Percentiles rank a stretch among this genome's conserved stretches.
phyloP scores from a whole-genome alignment of 2,888 invertebrate species.

The Caenorhabditis wallacei region DNA sequence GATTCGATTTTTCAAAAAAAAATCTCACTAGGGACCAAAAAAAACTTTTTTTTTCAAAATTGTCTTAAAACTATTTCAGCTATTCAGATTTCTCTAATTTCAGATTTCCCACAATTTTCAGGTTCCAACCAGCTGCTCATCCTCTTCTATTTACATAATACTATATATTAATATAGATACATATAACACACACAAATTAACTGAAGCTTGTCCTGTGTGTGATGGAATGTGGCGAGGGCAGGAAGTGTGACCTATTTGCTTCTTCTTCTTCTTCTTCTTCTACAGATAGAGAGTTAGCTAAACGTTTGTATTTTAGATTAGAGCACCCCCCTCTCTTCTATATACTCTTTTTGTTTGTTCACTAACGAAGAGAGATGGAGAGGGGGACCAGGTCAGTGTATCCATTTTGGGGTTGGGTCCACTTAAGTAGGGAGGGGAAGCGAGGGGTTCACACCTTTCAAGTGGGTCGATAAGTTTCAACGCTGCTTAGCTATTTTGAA shows the following conservation, averaged over 20 bases:
- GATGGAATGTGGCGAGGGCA: conserved; percentile 4
- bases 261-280: not conserved
- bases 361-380: not conserved
- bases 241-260: conserved; percentile 64
- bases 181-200: conserved; percentile 14
- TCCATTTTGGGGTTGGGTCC: conserved; percentile 2
- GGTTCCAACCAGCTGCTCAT: no score
- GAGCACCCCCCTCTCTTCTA: not conserved
- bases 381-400: conserved; percentile 10
- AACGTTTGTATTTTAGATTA: conserved; percentile 58
- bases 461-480: not conserved
- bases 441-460: conserved; percentile 32
- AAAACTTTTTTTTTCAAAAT: not conserved
- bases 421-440: not conserved
- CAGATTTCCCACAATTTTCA: no score
- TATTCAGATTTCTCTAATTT: no score
- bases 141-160: no score
- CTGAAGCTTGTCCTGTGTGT: conserved; percentile 10
- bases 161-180: conserved; percentile 8
- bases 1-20: not conserved
- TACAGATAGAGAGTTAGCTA: conserved; percentile 17
- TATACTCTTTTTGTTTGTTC: conserved; percentile 37
- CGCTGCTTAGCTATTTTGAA: no score
- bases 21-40: conserved; percentile 9
- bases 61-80: no score